Evolutionary conservation across 2,113 vertebrate species (phyloP), one percentile per base, ranked within the genome.

Genomic region (Takifugu flavidus): DNA sequence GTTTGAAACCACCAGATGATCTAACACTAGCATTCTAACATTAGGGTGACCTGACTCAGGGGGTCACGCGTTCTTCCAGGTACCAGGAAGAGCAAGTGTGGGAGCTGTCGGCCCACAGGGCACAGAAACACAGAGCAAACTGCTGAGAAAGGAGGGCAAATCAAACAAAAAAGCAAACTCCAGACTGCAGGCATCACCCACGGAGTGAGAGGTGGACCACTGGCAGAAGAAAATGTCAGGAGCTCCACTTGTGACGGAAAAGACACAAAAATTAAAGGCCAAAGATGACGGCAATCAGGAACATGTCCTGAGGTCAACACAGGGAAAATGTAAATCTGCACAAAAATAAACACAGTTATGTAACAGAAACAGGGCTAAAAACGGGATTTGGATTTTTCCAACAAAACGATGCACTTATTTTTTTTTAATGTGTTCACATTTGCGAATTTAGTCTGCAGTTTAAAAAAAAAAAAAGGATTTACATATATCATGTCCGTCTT

Each of bases 1-100:
- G 7, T 1, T 79, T 77, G 63, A 62, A 67, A 60, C 74, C 58
- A 66, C 61, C 49, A 51, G 44, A 49, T 46, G 26, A 57, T 72
- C 83, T 85, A 84, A 87, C 88, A 79, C 75, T 86, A 85, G 68
- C 69, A 20, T 20, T 20, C 20, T 49, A 3, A 3, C 75, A 78
- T 61, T 61, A 64, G 7, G 34, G 57, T 80, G 74, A 80, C 78
- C 75, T 56, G 72, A 70, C 80, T 72, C 64, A 75, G 67, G 20
- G 75, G 79, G 82, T 67, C 49, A 52, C 67, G 58, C 58, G 66
- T 81, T 77, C 65, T 74, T 75, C 59, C 64, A 82, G 52, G 82
- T 78, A 84, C 64, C 65, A 84, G 71, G 57, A 77, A 68, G 68
- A 78, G 71, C 69, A 34, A 75, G 70, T 70, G 78, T 84, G 73